Evolutionary conservation across 2,888 invertebrate genomes (phyloP), one percentile per base, ranked within the genome.

Genomic region (Caenorhabditis sp.): DNA sequence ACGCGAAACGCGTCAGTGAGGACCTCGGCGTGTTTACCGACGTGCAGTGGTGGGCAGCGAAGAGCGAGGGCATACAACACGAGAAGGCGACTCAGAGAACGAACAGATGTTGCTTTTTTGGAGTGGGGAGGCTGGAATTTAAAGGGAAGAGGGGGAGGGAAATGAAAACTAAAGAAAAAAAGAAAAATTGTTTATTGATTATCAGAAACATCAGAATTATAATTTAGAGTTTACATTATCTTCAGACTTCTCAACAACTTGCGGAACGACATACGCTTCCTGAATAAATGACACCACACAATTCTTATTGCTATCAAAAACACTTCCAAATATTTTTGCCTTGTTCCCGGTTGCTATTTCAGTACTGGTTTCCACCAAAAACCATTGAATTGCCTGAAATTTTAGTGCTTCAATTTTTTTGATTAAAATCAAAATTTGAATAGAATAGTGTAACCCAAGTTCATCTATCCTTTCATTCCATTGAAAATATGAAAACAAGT

Each of bases 301-400:
- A 32, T 81, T 47, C 13, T 67, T 53, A 37, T 65, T 76, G 40
- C 81, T 81, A 18, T 81, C 81, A 15, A 70, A 81, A 6, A 81
- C 56, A 5, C 24, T 50, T 4, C 81, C 81, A 11, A 77, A 71
- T 11, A 81, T 81, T 56, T 81, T 81, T 1, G 81, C 65, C 47
- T 81, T 81, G 67, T 81, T 81, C 32, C 70, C 61, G 6, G 69
- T 64, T 4, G 61, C 69, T 11, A 74, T 70, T 65, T 81, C 81
- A 26, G 81, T 81, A 4, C 71, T 53, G 2, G 81, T 61, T 40
- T 81, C 61, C 5, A 82, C 78, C 0, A 78, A 32, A 26, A 82
- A 82, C 82, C 82, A 82, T 47, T 82, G 82, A 20, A 53, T 67
- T 15, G 76, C 81, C 81, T 80, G 76, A 20, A 80, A 67, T 20